Base-by-base conservation (phyloP, 2,888 invertebrate species). In the Euplexia lucipara region DNA sequence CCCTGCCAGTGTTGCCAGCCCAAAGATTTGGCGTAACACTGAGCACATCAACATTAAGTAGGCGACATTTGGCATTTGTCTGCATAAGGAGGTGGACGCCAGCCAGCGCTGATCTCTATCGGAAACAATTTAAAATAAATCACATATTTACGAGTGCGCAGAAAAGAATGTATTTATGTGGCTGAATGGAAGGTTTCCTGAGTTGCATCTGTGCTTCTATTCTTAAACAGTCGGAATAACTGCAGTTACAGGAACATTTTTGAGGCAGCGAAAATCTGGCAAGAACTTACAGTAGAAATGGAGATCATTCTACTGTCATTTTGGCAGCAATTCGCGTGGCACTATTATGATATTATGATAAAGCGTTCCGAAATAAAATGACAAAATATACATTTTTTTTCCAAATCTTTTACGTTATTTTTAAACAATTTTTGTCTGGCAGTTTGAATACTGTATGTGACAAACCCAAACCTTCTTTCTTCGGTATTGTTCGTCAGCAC, bases 21-120 rank as follows among this genome's bases (percentile, higher is more conserved):
- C 42, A n/a, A 60, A 42, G 45, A 60, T 22, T 63, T 78, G 44
- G 69, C 74, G 51, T 71, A 6, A 45, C 39, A 49, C 45, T 44
- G 51, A 77, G 56, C 54, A 34, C 53, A 45, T 56, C 56, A 44
- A 35, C 52, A 26, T 47, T 58, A 64, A 56, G 66, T 52, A 18
- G 45, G 37, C 47, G 57, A 54, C 62, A 70, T 64, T 79, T 73
- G 77, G 80, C 82, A 67, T 74, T 47, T 44, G 68, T 18, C 47
- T 49, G 45, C 70, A 35, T 44, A 52, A 69, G 64, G 51, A 58
- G 45, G 58, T 76, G 79, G 82, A 58, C 39, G 56, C 14, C 22
- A 60, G 82, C 82, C 79, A 82, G 82, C 65, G n/a, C 57, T 41
- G 80, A 82, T 79, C 77, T 47, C 20, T 69, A 79, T 79, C 79